Base-by-base conservation (phyloP, 2,888 invertebrate species). In the Gerris lacustris region DNA sequence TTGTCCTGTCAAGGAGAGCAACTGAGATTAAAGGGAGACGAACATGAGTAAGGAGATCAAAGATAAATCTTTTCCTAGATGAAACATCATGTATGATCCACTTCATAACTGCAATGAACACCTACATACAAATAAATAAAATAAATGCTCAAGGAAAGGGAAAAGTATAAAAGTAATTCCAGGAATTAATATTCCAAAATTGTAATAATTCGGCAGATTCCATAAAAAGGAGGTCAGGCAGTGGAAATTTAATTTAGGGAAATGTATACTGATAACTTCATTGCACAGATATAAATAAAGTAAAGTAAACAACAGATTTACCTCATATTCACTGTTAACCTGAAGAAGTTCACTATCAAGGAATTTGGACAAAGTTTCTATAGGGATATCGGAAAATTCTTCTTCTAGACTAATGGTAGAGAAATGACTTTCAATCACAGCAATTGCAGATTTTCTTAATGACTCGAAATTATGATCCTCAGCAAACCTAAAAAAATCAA, bases 311-410 rank as follows among this genome's bases (percentile, higher is more conserved):
- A 31, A 31, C 31, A 31, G 31, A 31, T 64, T 64, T 9, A 64
- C 94, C 86, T 95, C 92, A 78, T 88, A 88, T 83, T 95, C 95
- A 75, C 89, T 90, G 79, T 94, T 93, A 70, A 96, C 91, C 79
- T 89, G 88, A 70, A 96, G 84, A 79, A 90, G 86, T 82, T 96
- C 95, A 73, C 94, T 94, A 76, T 88, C 86, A 69, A 96, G 82
- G 76, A 96, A 85, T 76, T 87, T 87, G 72, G 90, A 84, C 69
- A 96, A 82, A 78, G 89, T 85, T 75, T 89, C 86, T 78, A 91
- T 87, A 44, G 93, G 91, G 73, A 94, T 82, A 76, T 92, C 91
- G 74, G 90, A 83, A 78, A 93, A 88, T 82, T 96, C 96, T 78
- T 94, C 94, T 80, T 92, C 92, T 77, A 84, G 82, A 67, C 85